phyloP scores from a whole-genome alignment of 2,888 invertebrate species.

The Acheta domesticus region DNA sequence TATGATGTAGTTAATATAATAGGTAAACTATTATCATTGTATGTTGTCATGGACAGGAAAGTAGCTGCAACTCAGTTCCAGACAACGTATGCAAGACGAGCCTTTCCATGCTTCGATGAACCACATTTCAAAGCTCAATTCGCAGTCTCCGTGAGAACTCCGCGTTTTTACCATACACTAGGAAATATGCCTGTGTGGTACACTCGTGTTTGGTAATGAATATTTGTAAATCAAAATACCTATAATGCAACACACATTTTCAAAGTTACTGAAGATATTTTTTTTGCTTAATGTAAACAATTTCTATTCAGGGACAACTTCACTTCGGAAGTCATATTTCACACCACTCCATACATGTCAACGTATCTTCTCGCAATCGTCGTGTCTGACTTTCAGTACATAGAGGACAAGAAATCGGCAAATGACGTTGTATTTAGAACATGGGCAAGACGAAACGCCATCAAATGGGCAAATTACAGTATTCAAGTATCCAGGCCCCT shows the following conservation, averaged over 20 bases:
- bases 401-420: not conserved
- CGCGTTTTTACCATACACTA: not conserved
- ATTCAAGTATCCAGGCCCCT: not conserved
- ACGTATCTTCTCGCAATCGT: slow-evolving; percentile 56
- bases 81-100: not conserved
- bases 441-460: slow-evolving; percentile 49
- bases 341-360: slow-evolving; percentile 59
- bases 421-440: slow-evolving; percentile 18
- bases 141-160: slow-evolving; percentile 58
- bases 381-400: slow-evolving; percentile 41
- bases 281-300: not conserved
- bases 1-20: too few species aligned
- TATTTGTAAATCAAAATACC: too few species aligned
- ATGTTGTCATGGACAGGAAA: slow-evolving; percentile 53
- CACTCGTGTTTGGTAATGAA: not conserved
- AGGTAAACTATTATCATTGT: too few species aligned
- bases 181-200: not conserved
- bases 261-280: not conserved
- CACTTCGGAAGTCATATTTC: not conserved
- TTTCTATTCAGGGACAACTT: not conserved
- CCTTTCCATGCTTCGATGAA: not conserved
- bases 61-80: slow-evolving; percentile 37
- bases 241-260: too few species aligned
- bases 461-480: not conserved
- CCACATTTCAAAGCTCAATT: not conserved